Evolutionary conservation across 2,797 vertebrate species (phyloP), one percentile per base, ranked within the genome.

Genomic region (Emys orbicularis): DNA sequence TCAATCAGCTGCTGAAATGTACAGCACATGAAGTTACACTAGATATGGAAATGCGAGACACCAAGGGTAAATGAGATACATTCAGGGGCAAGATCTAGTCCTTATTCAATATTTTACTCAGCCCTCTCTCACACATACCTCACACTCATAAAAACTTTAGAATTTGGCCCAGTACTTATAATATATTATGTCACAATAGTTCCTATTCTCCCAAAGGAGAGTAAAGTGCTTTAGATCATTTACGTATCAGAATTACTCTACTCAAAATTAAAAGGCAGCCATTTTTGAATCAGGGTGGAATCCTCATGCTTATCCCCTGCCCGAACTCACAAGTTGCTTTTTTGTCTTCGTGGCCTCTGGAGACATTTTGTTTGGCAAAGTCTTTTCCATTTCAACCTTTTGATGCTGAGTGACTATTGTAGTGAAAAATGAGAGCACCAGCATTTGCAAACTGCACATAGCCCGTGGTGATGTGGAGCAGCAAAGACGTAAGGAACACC

Each of bases 81-180:
- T 3, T 18, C 47, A 21, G 56, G 15, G n/a, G 1, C 3, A 3
- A n/a, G 54, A 56, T 11, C 3, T 31, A 4, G 18, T 23, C 0
- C 3, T 76, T 9, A 74, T 57, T 79, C 25, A 2, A 23, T 27
- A 41, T 25, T 79, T 68, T 47, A 34, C 27, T 61, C 47, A 56
- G 0, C 37, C 41, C 83, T 4, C 12, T n/a, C n/a, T 68, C n/a
- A 3, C 0, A n/a, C 6, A 68, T 8, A 1, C 12, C 25, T 87
- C 81, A 25, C 61, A 11, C 4, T 76, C 31, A 86, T 0, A 57
- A 4, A 21, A 9, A 25, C 18, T 57, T 65, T 65, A 86, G 5
- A n/a, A 52, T 19, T 74, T 1, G 3, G 0, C 11, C 25, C 54
- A 84, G n/a, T 79, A 61, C 81, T 83, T 88, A 6, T 11, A 56